Conservation (phyloP, 2,797 vertebrate genomes). For the Artibeus jamaicensis region DNA sequence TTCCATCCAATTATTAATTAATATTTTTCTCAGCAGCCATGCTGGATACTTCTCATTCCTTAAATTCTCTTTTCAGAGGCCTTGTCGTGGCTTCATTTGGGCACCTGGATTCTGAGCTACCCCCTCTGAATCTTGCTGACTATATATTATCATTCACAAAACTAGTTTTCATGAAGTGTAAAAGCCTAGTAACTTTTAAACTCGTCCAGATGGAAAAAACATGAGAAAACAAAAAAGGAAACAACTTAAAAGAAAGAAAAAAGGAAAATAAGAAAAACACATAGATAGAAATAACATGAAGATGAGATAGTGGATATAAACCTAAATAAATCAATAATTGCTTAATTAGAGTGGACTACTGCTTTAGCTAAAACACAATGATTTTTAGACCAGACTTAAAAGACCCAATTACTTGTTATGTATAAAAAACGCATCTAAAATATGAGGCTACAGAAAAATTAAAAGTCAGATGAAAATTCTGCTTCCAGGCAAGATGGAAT, state of each 20-base stretch:
- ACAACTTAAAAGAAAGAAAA: not conserved
- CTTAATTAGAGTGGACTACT: not conserved
- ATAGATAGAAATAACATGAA: not conserved
- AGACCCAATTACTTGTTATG: not conserved
- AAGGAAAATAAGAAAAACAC: not conserved
- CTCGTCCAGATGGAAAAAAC: not conserved
- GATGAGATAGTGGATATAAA: not conserved
- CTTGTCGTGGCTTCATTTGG: constrained; percentile 39
- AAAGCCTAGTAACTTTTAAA: not conserved
- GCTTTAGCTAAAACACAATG: not conserved
- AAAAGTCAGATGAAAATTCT: constrained; percentile 15
- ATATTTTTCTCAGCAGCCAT: constrained; percentile 22
- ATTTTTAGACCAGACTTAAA: constrained; percentile 7
- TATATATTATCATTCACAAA: constrained; percentile 36
- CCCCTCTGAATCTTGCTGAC: not conserved
- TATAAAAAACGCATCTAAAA: not conserved
- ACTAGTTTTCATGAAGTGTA: constrained; percentile 7
- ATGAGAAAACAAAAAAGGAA: not conserved
- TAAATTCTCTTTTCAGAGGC: constrained; percentile 23
- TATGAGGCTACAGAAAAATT: not conserved
- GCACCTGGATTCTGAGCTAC: constrained; percentile 3
- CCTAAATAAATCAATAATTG: not conserved
- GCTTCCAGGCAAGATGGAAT: not conserved
- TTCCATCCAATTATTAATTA: constrained; percentile 32
- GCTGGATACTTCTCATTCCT: constrained; percentile 13